phyloP scores from a whole-genome alignment of 2,113 vertebrate species.

The Gymnobelideus leadbeateri region DNA sequence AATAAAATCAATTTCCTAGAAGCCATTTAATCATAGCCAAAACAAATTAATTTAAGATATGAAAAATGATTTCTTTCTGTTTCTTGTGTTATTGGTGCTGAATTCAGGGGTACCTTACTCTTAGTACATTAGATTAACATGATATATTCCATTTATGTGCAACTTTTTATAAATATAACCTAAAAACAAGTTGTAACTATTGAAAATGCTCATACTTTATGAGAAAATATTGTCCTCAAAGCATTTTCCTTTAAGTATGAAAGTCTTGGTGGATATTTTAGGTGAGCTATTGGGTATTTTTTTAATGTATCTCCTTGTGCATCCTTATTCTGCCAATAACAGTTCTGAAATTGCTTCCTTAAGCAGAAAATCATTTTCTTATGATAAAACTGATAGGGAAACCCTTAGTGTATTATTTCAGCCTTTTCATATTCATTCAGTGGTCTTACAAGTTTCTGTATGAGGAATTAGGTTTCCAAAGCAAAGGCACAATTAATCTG shows the following conservation, averaged over 20 bases:
- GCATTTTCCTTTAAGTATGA: background rate
- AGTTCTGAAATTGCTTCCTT: background rate
- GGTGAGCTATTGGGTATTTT: background rate
- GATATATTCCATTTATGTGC: background rate
- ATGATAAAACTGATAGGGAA: background rate
- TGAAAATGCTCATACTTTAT: background rate
- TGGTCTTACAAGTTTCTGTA: conserved; percentile 45
- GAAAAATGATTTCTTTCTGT: background rate
- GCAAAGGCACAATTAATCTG: conserved; percentile 58
- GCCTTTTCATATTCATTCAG: conserved; percentile 51
- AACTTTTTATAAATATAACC: background rate
- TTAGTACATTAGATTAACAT: background rate
- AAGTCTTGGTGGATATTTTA: too few species aligned
- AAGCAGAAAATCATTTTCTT: background rate
- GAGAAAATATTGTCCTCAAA: background rate
- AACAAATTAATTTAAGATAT: background rate
- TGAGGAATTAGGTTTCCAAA: conserved; percentile 46
- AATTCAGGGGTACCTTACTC: background rate
- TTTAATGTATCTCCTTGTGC: background rate
- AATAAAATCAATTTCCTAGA: background rate
- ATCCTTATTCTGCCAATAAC: background rate
- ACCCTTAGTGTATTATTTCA: background rate
- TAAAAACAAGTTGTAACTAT: background rate
- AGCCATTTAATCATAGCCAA: background rate
- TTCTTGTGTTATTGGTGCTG: background rate